Percentiles rank a stretch among this genome's conserved stretches.
phyloP scores from a whole-genome alignment of 2,113 vertebrate species.

The Lepisosteus osseus region DNA sequence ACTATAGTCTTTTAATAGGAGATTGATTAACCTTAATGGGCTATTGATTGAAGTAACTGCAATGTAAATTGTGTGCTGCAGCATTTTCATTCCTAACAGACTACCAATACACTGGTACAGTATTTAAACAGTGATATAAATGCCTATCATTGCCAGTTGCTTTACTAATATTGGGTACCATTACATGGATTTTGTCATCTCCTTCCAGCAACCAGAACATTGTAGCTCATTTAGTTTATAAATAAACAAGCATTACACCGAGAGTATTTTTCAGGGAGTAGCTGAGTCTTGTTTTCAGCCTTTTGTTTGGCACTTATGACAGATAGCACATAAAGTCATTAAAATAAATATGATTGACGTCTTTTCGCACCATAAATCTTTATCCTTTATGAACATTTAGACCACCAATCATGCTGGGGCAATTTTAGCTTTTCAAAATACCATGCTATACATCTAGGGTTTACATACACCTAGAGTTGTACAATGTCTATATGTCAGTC shows the following conservation, averaged over 20 bases:
- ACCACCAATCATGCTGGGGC: slow-evolving; percentile 2
- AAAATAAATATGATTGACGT: no score
- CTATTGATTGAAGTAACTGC: slow-evolving; percentile 54
- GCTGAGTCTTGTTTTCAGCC: neutral
- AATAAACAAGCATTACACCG: neutral
- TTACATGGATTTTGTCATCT: slow-evolving; percentile 1
- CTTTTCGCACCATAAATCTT: neutral
- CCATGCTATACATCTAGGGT: neutral
- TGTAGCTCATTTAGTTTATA: neutral
- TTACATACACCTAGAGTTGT: neutral
- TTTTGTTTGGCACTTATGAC: neutral
- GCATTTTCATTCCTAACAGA: slow-evolving; percentile 40
- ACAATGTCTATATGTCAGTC: slow-evolving; percentile 23
- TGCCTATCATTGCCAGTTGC: slow-evolving; percentile 40
- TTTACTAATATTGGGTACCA: slow-evolving; percentile 18
- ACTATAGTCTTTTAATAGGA: slow-evolving; percentile 59
- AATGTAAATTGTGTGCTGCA: slow-evolving; percentile 52
- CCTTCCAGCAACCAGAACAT: slow-evolving; percentile 26
- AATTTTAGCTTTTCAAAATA: slow-evolving; percentile 6
- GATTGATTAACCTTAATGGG: slow-evolving; percentile 63
- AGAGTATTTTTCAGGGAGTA: neutral
- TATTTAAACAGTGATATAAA: slow-evolving; percentile 50
- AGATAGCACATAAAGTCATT: no score
- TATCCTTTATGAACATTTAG: no score
- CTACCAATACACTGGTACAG: slow-evolving; percentile 15